Conservation (phyloP, 2,797 vertebrate species). For the Channallabes apus region DNA sequence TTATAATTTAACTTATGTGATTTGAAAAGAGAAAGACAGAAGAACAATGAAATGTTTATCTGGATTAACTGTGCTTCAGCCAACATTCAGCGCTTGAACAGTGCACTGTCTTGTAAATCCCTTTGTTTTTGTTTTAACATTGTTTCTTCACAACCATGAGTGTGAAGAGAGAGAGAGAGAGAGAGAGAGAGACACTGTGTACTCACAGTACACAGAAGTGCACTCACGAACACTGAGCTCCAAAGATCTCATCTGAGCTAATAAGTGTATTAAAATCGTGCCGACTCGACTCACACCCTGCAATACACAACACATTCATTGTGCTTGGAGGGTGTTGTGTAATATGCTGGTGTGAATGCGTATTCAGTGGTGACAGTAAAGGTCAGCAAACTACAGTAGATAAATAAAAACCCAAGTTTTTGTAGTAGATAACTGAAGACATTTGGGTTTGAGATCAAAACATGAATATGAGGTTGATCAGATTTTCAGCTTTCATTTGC, state of each 20-base stretch:
- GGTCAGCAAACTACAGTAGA: neutral
- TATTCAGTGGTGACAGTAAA: neutral
- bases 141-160: slow-evolving; percentile 8
- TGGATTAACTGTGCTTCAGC: neutral
- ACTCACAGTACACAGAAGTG: too few species aligned
- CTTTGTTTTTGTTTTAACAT: slow-evolving; percentile 1
- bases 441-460: neutral
- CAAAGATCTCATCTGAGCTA: neutral
- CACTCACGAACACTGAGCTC: neutral
- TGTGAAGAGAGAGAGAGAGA: neutral
- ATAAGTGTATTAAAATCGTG: neutral
- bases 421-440: neutral
- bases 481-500: neutral
- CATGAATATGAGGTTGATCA: neutral
- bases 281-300: neutral
- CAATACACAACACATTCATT: neutral
- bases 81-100: neutral
- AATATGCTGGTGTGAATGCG: neutral
- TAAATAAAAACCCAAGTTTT: neutral
- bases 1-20: neutral
- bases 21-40: neutral
- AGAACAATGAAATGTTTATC: neutral
- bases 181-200: neutral
- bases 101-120: neutral
- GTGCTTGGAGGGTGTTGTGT: neutral